phyloP scores from a whole-genome alignment of 1,140 invertebrate genomes.

The Micrasema longulum region DNA sequence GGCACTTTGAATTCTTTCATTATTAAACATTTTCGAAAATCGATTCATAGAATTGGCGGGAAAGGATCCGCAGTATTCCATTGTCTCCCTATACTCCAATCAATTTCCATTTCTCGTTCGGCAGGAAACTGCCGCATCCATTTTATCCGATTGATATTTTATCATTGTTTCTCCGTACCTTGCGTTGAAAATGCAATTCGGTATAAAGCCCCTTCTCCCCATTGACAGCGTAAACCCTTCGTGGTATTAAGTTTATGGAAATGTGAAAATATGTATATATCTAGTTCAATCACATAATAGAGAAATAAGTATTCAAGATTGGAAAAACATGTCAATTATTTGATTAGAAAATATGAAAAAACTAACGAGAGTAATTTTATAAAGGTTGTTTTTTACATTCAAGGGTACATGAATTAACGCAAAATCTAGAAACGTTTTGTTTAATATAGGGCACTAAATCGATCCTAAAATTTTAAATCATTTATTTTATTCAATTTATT shows the following conservation, averaged over 20 bases:
- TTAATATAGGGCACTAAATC: too few relatives aligned
- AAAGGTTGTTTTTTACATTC: too few relatives aligned
- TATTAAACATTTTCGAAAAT: too few relatives aligned
- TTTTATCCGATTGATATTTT: slow-evolving; percentile 48
- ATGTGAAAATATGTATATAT: slow-evolving; percentile 16
- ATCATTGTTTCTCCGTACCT: slow-evolving; percentile 46
- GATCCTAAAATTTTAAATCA: too few relatives aligned
- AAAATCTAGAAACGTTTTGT: too few relatives aligned
- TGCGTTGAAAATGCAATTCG: slow-evolving; percentile 33
- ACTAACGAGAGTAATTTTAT: background rate
- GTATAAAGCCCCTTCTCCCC: slow-evolving; percentile 2
- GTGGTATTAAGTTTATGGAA: slow-evolving; percentile 5
- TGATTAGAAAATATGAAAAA: background rate
- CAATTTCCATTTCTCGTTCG: slow-evolving; percentile 48
- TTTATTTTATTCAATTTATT: too few relatives aligned
- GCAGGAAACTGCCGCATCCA: slow-evolving; percentile 29
- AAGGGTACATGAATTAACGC: too few relatives aligned
- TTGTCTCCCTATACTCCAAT: slow-evolving; percentile 24
- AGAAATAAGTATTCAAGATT: background rate
- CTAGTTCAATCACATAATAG: background rate
- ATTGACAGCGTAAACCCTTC: background rate
- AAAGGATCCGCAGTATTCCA: too few relatives aligned
- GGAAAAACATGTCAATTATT: background rate
- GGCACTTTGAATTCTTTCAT: too few relatives aligned
- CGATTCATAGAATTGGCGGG: too few relatives aligned